Conservation (phyloP, 2,797 vertebrate genomes). For the Callimico goeldii region DNA sequence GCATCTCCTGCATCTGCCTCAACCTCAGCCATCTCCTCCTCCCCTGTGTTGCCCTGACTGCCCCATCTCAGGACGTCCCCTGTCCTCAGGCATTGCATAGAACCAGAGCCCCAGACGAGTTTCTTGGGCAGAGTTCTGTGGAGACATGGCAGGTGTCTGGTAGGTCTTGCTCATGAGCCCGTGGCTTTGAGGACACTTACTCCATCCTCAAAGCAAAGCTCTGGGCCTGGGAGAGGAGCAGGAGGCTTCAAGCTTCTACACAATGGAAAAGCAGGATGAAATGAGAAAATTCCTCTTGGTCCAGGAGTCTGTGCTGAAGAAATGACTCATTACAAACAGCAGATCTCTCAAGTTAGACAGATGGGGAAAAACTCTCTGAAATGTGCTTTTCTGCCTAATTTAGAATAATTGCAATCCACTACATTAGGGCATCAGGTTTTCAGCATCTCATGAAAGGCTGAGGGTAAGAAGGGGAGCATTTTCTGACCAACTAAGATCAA, state of each 20-base stretch:
- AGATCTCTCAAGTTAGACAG: constrained; percentile 5
- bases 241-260: neutral
- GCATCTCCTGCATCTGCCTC: fast-evolving
- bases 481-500: constrained; percentile 29
- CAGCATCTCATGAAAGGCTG: neutral
- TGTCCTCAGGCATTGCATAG: neutral
- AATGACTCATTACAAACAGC: constrained; percentile 17
- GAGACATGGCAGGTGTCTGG: neutral
- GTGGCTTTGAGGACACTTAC: neutral
- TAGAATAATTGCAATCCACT: neutral
- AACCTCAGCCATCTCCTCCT: neutral
- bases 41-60: neutral
- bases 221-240: fast-evolving
- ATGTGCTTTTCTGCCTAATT: neutral
- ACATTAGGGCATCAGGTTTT: constrained; percentile 8
- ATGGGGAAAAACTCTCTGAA: neutral
- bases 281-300: neutral
- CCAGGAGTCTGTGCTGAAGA: neutral
- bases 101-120: fast-evolving
- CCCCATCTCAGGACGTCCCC: fast-evolving
- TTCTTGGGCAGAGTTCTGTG: neutral
- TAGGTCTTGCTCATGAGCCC: neutral
- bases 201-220: neutral
- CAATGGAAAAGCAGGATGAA: neutral
- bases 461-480: neutral